A percentile compares a stretch with the other conserved stretches of the same genome.
Evolutionary conservation across 2,113 vertebrate genomes (phyloP).

Genomic region (Catharus bicknelli): DNA sequence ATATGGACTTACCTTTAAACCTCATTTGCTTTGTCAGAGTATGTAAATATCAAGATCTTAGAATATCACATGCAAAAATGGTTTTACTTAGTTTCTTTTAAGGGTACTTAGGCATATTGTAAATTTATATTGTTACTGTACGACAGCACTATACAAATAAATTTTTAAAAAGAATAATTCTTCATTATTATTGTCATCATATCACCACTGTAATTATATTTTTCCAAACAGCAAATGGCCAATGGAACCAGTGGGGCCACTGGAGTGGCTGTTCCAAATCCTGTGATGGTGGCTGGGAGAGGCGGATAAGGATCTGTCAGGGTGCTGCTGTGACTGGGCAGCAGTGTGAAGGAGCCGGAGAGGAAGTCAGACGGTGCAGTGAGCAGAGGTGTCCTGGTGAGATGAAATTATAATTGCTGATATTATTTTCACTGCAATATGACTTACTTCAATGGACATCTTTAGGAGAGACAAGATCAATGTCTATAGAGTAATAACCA

Average conservation of each 20-base stretch:
- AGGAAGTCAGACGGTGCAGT: constrained; percentile 93
- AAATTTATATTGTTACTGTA: neutral
- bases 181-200: neutral
- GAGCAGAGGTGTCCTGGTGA: constrained; percentile 96
- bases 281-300: constrained; percentile 95
- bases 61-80: neutral
- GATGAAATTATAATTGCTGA: neutral
- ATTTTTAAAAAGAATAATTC: neutral
- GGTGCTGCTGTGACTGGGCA: constrained; percentile 87
- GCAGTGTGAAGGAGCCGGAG: constrained; percentile 89
- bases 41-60: neutral
- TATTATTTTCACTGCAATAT: neutral
- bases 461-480: neutral
- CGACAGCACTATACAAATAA: neutral
- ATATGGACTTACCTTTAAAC: neutral
- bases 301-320: constrained; percentile 89
- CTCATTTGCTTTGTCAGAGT: neutral
- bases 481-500: neutral
- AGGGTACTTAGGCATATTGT: neutral
- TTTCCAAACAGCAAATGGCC: constrained; percentile 88
- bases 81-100: neutral
- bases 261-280: constrained; percentile 98
- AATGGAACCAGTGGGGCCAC: constrained; percentile 97
- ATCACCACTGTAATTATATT: neutral
- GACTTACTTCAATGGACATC: neutral